Base-by-base conservation (phyloP, 2,888 invertebrate genomes). In the Minunthozetes semirufus region DNA sequence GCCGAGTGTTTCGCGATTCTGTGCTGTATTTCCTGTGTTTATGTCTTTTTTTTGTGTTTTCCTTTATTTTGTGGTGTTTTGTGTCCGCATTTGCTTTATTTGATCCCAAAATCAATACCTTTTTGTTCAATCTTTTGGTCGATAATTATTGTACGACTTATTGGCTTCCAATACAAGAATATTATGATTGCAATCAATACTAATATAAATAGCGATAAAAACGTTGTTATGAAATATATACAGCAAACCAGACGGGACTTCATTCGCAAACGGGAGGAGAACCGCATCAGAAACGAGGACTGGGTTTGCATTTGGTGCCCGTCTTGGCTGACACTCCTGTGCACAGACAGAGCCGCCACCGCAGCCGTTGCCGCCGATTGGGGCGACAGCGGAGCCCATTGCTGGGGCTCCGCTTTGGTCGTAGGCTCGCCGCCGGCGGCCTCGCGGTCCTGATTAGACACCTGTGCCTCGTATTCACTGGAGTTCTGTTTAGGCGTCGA, bases 101-200 rank as follows among this genome's bases (percentile, higher is more conserved):
- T 50, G 50, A 50, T 50, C 50, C 19, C 50, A 59, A 59, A 59
- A 66, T 33, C 63, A n/a, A 66, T 66, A 66, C 63, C 63, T 66
- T 19, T 66, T 66, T 66, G 63, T 27, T 66, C 33, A n/a, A 66
- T 15, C 17, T 17, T 29, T 38, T 66, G 63, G 38, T 66, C 63
- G 27, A 66, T 66, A 38, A 38, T 66, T 27, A 66, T 33, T 1
- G 38, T 25, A 33, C 27, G 29, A 19, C 13, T 66, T 38, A 38
- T 66, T 66, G 63, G 63, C 38, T 66, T 66, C 63, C 63, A 66
- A 66, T 66, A 66, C 63, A 66, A 66, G 17, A 66, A 66, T 66
- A 66, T 38, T n/a, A 66, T 66, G n/a, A 38, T 66, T n/a, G 63
- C 63, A 27, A 66, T 66, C 38, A 66, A 38, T 66, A 66, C 27